Evolutionary conservation across 2,888 invertebrate genomes (phyloP).

Genomic region (Aspidiotus rigidus): DNA sequence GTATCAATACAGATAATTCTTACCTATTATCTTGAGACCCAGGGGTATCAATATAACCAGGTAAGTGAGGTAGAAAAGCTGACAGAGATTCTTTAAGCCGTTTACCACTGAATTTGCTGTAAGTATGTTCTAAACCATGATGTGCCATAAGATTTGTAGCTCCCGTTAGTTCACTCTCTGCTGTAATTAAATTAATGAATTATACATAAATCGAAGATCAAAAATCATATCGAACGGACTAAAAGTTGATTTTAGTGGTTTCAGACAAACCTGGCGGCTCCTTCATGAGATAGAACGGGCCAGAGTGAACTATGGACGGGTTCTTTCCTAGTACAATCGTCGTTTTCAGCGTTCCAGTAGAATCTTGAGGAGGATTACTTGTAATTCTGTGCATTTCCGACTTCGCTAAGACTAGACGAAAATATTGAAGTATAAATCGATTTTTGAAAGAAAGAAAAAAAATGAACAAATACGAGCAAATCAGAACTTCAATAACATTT

Average conservation of each 20-base stretch:
- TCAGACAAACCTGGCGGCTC: conserved; percentile 70
- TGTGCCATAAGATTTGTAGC: conserved; percentile 94
- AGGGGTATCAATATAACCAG: conserved; percentile 89
- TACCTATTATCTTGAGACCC: conserved; percentile 63
- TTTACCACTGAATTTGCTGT: conserved; percentile 94
- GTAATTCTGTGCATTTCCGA: no score
- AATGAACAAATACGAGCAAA: no score
- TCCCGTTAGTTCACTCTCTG: conserved; percentile 86
- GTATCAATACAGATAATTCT: conserved; percentile 28
- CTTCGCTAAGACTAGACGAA: no score
- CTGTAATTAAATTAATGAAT: conserved; percentile 45
- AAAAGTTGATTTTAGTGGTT: background rate
- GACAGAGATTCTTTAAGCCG: conserved; percentile 90
- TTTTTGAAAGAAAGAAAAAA: no score
- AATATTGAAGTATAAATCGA: no score
- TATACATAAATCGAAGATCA: background rate
- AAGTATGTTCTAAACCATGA: conserved; percentile 92
- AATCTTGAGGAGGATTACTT: conserved; percentile 71
- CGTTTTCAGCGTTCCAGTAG: conserved; percentile 93
- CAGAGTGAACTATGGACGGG: conserved; percentile 92
- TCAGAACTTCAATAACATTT: no score
- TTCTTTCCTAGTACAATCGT: conserved; percentile 95
- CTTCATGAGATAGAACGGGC: conserved; percentile 96
- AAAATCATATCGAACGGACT: background rate
- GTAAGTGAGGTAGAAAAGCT: conserved; percentile 87